These are phyloP conservation scores for Hycleus phaleratus DNA, from an alignment of 1,140 invertebrate species.

Conservation along the genomic window DNA sequence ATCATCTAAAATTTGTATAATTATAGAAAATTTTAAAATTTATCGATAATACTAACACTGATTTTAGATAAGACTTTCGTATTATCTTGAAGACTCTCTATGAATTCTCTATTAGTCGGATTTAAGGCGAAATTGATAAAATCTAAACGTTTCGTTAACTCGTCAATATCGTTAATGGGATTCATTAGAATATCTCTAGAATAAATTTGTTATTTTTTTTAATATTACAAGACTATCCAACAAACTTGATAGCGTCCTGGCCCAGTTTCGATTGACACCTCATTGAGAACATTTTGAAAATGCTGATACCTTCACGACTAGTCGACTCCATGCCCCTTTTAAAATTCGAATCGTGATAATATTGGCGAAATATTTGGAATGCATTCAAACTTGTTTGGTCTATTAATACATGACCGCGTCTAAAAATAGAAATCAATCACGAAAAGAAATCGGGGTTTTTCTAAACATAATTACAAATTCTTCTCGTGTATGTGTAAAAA, in stretches of 20 bases:
- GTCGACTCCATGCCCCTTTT: slow-evolving; percentile 53
- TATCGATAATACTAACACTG: slow-evolving; percentile 37
- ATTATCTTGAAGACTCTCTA: slow-evolving; percentile 48
- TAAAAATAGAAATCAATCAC: too few relatives aligned
- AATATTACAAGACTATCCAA: not conserved
- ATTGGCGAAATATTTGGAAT: slow-evolving; percentile 66
- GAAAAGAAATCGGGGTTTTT: too few relatives aligned
- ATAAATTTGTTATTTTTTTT: not conserved
- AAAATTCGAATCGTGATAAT: slow-evolving; percentile 67
- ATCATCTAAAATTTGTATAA: slow-evolving; percentile 41
- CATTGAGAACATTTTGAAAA: slow-evolving; percentile 61
- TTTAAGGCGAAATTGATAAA: slow-evolving; percentile 55
- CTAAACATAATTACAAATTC: too few relatives aligned
- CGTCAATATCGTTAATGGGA: slow-evolving; percentile 49
- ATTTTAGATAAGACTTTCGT: slow-evolving; percentile 53
- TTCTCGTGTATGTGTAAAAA: slow-evolving; percentile 42
- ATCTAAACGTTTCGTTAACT: slow-evolving; percentile 50
- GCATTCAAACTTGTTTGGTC: slow-evolving; percentile 64
- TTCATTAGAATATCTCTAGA: slow-evolving; percentile 50
- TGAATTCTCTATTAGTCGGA: slow-evolving; percentile 48
- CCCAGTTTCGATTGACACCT: slow-evolving; percentile 61
- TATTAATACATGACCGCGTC: slow-evolving; percentile 50
- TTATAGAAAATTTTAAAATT: slow-evolving; percentile 22
- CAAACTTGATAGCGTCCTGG: slow-evolving; percentile 45
- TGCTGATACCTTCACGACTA: slow-evolving; percentile 60